Percentiles rank a stretch among this genome's conserved stretches.
phyloP scores from a whole-genome alignment of 2,797 vertebrate genomes.

The Acanthornis magna region DNA sequence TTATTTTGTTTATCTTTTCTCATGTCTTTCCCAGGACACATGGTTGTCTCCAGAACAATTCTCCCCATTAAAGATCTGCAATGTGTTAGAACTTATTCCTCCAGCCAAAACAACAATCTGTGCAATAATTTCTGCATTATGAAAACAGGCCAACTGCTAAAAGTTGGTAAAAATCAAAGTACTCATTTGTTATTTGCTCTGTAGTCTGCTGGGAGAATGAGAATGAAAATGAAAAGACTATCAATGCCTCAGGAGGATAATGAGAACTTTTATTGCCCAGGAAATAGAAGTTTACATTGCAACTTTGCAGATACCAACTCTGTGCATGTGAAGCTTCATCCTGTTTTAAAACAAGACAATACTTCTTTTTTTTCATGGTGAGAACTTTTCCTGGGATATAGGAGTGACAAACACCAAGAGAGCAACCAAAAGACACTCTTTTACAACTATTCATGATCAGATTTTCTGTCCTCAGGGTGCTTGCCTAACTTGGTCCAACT shows the following conservation, averaged over 20 bases:
- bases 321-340: background rate
- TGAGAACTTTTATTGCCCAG: background rate
- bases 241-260: background rate
- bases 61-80: background rate
- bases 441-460: background rate
- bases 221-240: background rate
- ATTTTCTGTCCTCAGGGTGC: background rate
- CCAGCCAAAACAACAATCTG: constrained; percentile 18
- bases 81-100: background rate
- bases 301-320: background rate
- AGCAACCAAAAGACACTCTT: background rate
- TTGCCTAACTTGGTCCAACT: background rate
- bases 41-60: constrained; percentile 15
- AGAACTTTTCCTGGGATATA: background rate
- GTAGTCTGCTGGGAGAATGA: background rate
- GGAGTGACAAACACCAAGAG: background rate
- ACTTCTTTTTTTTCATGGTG: background rate
- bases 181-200: background rate
- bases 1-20: constrained; percentile 64
- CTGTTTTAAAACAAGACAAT: background rate
- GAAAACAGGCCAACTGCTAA: background rate
- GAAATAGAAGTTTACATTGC: background rate
- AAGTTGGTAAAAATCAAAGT: constrained; percentile 16
- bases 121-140: constrained; percentile 9
- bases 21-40: constrained; percentile 52